Conservation (phyloP, 2,888 invertebrate genomes). For the Ametastegia equiseti region DNA sequence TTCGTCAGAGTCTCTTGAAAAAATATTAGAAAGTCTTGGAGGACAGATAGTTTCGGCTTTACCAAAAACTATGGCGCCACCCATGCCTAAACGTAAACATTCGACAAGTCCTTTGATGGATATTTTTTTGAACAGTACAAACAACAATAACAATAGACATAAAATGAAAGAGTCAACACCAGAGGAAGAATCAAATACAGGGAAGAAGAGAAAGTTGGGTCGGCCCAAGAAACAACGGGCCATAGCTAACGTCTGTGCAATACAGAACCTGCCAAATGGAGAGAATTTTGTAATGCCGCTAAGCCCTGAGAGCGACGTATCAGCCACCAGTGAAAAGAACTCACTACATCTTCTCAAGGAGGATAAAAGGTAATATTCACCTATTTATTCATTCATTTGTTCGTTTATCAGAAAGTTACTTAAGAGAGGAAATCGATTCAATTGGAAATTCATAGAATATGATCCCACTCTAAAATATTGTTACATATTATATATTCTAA, state of each 20-base stretch:
- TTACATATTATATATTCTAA: too few species aligned
- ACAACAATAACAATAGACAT: slow-evolving; percentile 68
- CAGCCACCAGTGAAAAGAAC: slow-evolving; percentile 71
- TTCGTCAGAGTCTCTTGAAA: slow-evolving; percentile 51
- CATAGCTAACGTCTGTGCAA: slow-evolving; percentile 57
- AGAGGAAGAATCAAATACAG: slow-evolving; percentile 56
- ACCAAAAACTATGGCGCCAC: slow-evolving; percentile 65
- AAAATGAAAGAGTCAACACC: slow-evolving; percentile 54
- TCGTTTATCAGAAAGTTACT: background rate
- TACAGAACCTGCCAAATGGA: slow-evolving; percentile 66
- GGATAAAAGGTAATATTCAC: slow-evolving; percentile 67
- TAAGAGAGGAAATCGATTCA: background rate
- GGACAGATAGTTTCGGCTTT: slow-evolving; percentile 60
- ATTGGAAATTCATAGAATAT: background rate
- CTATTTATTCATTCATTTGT: background rate
- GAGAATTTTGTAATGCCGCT: slow-evolving; percentile 74
- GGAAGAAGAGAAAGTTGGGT: slow-evolving; percentile 67
- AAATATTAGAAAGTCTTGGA: slow-evolving; percentile 62
- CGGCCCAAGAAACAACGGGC: slow-evolving; percentile 63
- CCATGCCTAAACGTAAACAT: slow-evolving; percentile 64
- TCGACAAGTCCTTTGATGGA: slow-evolving; percentile 67
- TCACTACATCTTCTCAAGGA: slow-evolving; percentile 65
- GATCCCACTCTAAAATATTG: background rate
- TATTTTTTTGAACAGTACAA: slow-evolving; percentile 66
- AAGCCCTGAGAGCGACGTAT: slow-evolving; percentile 75